Percentiles rank a stretch among this genome's conserved stretches.
phyloP scores from a whole-genome alignment of 92 coral and sea anemone species.

The Pocillopora meandrina region DNA sequence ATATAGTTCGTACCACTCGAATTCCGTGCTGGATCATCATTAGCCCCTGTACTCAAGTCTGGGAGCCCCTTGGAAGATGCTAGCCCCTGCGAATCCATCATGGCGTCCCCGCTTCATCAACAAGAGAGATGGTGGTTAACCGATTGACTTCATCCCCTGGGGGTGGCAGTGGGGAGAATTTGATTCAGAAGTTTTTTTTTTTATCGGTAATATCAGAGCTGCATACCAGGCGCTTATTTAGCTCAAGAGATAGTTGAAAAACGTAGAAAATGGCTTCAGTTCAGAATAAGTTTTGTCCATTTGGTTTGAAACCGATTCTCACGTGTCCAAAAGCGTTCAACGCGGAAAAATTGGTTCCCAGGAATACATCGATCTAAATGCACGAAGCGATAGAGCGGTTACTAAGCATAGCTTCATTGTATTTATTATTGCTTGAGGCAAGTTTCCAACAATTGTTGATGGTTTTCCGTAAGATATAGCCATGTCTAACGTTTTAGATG shows the following conservation, averaged over 20 bases:
- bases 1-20: slow-evolving; percentile 43
- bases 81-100: slow-evolving; percentile 99
- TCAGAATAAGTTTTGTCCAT: too few relatives aligned
- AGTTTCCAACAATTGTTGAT: not conserved
- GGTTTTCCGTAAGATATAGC: not conserved
- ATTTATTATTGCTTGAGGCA: not conserved
- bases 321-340: not conserved
- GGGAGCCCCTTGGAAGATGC: slow-evolving; percentile 97
- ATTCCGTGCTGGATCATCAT: not conserved
- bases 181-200: not conserved
- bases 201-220: too few relatives aligned
- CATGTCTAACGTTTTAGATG: slow-evolving; percentile 56
- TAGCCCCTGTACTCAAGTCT: slow-evolving; percentile 77
- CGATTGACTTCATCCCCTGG: not conserved
- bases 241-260: too few relatives aligned
- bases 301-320: too few relatives aligned
- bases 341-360: not conserved
- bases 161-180: not conserved
- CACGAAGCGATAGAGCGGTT: slow-evolving; percentile 5
- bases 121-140: slow-evolving; percentile 39
- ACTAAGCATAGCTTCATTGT: not conserved
- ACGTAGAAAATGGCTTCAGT: too few relatives aligned
- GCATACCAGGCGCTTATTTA: too few relatives aligned
- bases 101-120: slow-evolving; percentile 88
- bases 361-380: not conserved